These are phyloP conservation scores for Cottoperca gobio DNA, from an alignment of 2,797 vertebrate species.

Conservation along the genomic window DNA sequence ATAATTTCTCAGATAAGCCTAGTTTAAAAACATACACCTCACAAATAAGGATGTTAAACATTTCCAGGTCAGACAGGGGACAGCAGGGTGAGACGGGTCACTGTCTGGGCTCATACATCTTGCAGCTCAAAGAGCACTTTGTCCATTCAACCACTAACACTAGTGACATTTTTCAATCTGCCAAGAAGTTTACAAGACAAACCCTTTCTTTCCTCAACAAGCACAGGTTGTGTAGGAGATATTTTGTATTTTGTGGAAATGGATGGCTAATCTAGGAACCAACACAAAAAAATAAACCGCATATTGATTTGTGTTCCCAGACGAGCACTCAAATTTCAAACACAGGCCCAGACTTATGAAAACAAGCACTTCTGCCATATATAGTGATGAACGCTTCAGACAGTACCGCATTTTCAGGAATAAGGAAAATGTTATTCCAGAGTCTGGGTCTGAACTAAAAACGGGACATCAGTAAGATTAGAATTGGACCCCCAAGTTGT, in stretches of 20 bases:
- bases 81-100: slow-evolving; percentile 42
- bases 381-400: slow-evolving; percentile 28
- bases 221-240: background rate
- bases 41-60: slow-evolving; percentile 46
- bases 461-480: background rate
- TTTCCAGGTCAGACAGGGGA: slow-evolving; percentile 57
- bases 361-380: slow-evolving; percentile 44
- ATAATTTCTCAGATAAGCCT: background rate
- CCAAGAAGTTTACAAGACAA: slow-evolving; percentile 17
- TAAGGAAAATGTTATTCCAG: slow-evolving; percentile 27
- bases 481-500: background rate
- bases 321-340: slow-evolving; percentile 5
- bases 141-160: slow-evolving; percentile 40
- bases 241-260: background rate
- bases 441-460: slow-evolving; percentile 45
- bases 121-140: slow-evolving; percentile 39
- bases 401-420: slow-evolving; percentile 20
- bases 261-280: slow-evolving; percentile 27
- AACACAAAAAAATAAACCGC: slow-evolving; percentile 17
- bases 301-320: slow-evolving; percentile 23
- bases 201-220: background rate
- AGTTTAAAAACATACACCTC: background rate
- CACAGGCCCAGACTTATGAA: slow-evolving; percentile 23
- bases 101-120: slow-evolving; percentile 46
- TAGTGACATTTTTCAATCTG: slow-evolving; percentile 35